Evolutionary conservation across 2,113 vertebrate species (phyloP).

Genomic region (Poeciliopsis turrubarensis): DNA sequence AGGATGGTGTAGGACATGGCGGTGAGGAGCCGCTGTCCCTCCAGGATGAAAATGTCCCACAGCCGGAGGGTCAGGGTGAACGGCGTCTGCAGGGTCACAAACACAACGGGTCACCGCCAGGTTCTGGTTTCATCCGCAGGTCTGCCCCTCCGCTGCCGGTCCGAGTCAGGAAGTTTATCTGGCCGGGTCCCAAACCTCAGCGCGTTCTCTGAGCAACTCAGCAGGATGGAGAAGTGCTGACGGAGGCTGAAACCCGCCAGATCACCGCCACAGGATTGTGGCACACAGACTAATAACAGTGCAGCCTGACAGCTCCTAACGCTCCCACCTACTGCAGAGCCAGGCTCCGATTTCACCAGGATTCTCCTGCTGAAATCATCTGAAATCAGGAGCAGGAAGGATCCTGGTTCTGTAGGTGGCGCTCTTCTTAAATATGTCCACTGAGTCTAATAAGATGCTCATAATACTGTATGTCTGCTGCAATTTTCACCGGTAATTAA

Average conservation of each 20-base stretch:
- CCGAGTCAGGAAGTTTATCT: slow-evolving; percentile 50
- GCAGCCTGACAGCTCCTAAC: slow-evolving; percentile 44
- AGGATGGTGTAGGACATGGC: slow-evolving; percentile 88
- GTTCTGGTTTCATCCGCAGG: slow-evolving; percentile 5
- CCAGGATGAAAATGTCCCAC: slow-evolving; percentile 90
- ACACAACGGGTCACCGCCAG: slow-evolving; percentile 8
- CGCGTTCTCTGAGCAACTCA: slow-evolving; percentile 26
- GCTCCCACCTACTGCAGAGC: too few species aligned
- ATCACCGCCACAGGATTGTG: slow-evolving; percentile 71
- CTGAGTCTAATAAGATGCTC: not conserved
- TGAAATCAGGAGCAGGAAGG: slow-evolving; percentile 1
- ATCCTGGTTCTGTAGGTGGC: not conserved
- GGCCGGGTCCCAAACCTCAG: slow-evolving; percentile 53
- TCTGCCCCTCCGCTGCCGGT: not conserved
- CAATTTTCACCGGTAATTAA: not conserved
- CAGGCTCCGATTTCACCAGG: slow-evolving; percentile 19
- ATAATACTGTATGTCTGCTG: not conserved
- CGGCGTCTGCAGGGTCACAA: slow-evolving; percentile 78
- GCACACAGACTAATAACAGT: slow-evolving; percentile 47
- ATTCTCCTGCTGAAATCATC: slow-evolving; percentile 31
- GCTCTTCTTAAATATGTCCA: not conserved
- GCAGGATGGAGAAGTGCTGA: slow-evolving; percentile 61
- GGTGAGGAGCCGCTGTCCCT: slow-evolving; percentile 83
- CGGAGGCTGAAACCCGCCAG: slow-evolving; percentile 51
- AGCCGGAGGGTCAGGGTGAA: slow-evolving; percentile 86